These are phyloP conservation scores for mouse (Mus musculus) DNA, from an alignment of 2,113 vertebrate species.

Conservation along the genomic window DNA sequence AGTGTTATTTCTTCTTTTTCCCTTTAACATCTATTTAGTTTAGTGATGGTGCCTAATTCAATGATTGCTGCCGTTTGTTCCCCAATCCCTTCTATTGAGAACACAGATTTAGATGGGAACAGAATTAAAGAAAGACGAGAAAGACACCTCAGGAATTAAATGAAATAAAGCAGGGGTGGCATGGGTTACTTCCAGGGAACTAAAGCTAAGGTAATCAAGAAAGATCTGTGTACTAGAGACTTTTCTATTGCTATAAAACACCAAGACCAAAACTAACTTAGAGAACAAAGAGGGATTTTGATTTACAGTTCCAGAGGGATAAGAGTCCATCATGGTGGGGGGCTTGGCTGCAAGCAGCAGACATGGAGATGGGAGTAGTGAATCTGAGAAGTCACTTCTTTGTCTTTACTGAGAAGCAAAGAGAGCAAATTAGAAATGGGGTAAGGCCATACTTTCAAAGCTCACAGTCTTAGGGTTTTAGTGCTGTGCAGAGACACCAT, in stretches of 20 bases:
- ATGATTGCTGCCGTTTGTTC: neutral
- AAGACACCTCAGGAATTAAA: neutral
- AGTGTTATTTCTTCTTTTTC: neutral
- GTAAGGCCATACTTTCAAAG: neutral
- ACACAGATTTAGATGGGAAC: neutral
- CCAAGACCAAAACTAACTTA: neutral
- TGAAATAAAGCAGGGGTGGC: constrained; percentile 31
- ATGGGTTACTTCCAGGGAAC: neutral
- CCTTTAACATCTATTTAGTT: neutral
- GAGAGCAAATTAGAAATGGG: neutral
- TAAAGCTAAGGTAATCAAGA: constrained; percentile 42
- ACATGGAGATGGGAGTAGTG: neutral
- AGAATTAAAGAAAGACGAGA: constrained; percentile 21
- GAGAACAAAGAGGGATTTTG: too few species aligned
- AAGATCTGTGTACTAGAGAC: neutral
- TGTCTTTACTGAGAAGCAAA: neutral
- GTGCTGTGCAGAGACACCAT: neutral
- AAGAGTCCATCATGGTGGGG: neutral
- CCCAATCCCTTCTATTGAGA: constrained; percentile 5
- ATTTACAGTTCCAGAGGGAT: neutral
- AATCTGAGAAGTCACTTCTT: neutral
- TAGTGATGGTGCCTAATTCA: constrained; percentile 24
- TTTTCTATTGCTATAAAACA: neutral
- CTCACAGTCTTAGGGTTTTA: neutral
- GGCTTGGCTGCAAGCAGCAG: neutral